Base-by-base conservation (phyloP, 2,888 invertebrate species). In the Strigamia crassipes region DNA sequence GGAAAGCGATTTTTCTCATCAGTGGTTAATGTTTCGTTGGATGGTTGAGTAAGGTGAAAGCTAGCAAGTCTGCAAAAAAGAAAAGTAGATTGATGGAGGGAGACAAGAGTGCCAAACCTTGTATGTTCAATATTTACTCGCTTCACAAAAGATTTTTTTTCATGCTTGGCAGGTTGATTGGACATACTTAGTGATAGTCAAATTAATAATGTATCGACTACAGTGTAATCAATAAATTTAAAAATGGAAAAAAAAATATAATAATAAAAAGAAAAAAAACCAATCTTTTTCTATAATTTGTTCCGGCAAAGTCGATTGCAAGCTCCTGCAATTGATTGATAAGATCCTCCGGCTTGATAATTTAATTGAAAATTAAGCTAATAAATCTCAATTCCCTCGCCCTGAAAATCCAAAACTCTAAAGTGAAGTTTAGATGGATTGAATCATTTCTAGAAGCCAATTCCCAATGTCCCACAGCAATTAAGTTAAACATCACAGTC, bases 361-460 rank as follows among this genome's bases (percentile, higher is more conserved):
- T 73, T 73, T 73, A 73, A 73, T 73, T 73, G 73, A 73, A 73
- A 27, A 73, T 73, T 73, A 73, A 73, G 73, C 73, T 73, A 73
- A 73, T 73, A 73, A 73, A 73, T 73, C 73, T 73, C 73, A 73
- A 73, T 73, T 73, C 73, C 73, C 73, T n/a, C 27, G 73, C 73
- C 73, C 73, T 73, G 13, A 9, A 73, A 73, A 73, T 12, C 73
- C 27, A 73, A 73, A 73, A 73, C 73, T 73, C 73, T 5, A 13
- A 73, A 73, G 73, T 73, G 31, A 73, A 73, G 73, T 31, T 31
- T 23, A 73, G 73, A 73, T 73, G 73, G 73, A 73, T 73, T 73
- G 73, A 73, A 31, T 73, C 73, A 73, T 73, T 73, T 31, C 73
- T 73, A 31, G 15, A 73, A 23, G 27, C 73, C 73, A 73, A 73